phyloP scores from a whole-genome alignment of 2,888 invertebrate genomes.

The Dynastes hyllus region DNA sequence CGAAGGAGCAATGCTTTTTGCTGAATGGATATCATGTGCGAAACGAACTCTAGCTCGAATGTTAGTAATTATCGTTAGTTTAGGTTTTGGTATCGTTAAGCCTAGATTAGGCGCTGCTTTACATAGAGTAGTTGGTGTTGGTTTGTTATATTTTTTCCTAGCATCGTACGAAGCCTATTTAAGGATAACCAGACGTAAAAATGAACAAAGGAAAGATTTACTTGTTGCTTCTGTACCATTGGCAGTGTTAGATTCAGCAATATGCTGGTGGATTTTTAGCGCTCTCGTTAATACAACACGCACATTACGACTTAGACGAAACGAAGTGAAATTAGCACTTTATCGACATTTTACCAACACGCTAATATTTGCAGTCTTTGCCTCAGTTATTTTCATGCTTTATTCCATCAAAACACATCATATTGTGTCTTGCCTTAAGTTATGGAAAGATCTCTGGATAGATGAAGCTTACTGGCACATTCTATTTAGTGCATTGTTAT shows the following conservation, averaged over 20 bases:
- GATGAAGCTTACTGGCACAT: conserved; percentile 98
- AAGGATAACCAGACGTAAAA: conserved; percentile 79
- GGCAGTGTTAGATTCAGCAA: conserved; percentile 88
- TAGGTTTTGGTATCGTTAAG: conserved; percentile 97
- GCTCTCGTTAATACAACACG: conserved; percentile 92
- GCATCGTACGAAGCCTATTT: conserved; percentile 92
- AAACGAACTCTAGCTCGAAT: conserved; percentile 94
- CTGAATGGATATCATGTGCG: conserved; percentile 92
- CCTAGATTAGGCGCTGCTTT: conserved; percentile 92
- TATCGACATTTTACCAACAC: conserved; percentile 97
- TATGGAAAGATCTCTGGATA: conserved; percentile 95
- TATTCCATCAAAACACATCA: conserved; percentile 91
- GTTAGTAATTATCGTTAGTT: conserved; percentile 94
- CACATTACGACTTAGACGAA: conserved; percentile 89
- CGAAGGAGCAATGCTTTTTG: conserved; percentile 84
- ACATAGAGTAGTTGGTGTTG: conserved; percentile 90
- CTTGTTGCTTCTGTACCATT: conserved; percentile 89
- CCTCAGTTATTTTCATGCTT: conserved; percentile 94
- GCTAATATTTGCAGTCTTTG: conserved; percentile 90
- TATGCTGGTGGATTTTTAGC: conserved; percentile 96
- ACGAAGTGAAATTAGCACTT: conserved; percentile 90
- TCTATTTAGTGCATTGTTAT: conserved; percentile 88
- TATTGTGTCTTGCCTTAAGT: conserved; percentile 83
- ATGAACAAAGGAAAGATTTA: conserved; percentile 77
- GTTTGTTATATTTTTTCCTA: conserved; percentile 86